Percentiles rank a stretch among this genome's conserved stretches.
Evolutionary conservation across 2,113 vertebrate species (phyloP).

Genomic region (Microcebus ravelobensis): DNA sequence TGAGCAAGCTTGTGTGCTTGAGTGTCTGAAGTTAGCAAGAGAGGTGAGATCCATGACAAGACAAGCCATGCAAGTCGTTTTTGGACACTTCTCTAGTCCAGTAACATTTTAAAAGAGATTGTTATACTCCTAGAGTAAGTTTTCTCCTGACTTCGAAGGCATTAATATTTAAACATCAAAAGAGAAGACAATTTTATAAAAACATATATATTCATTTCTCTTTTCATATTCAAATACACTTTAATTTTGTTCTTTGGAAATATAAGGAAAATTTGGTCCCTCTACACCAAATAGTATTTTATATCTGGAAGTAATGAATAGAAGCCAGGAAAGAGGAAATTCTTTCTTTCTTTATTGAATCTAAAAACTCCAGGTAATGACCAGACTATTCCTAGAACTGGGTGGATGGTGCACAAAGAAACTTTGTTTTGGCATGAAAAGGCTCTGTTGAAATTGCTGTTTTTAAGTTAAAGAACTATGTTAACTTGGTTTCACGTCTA

Average conservation of each 20-base stretch:
- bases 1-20: not conserved
- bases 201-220: not conserved
- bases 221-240: conserved; percentile 23
- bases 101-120: not conserved
- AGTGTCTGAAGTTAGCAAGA: not conserved
- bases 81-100: not conserved
- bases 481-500: conserved; percentile 67
- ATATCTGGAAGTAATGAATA: conserved; percentile 54
- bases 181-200: not conserved
- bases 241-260: conserved; percentile 30
- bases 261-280: not conserved
- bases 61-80: not conserved
- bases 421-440: conserved; percentile 81
- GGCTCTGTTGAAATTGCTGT: conserved; percentile 75
- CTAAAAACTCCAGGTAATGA: conserved; percentile 74
- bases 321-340: conserved; percentile 21
- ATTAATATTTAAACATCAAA: conserved; percentile 25
- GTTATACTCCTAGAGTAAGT: not conserved
- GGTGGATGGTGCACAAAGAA: conserved; percentile 73
- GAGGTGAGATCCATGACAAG: not conserved
- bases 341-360: conserved; percentile 36
- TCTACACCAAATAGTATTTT: conserved; percentile 28
- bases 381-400: conserved; percentile 65
- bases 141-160: not conserved
- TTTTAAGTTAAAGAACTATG: conserved; percentile 72